Base-by-base conservation (phyloP, 2,797 vertebrate genomes). In the Molossus alvarezi region DNA sequence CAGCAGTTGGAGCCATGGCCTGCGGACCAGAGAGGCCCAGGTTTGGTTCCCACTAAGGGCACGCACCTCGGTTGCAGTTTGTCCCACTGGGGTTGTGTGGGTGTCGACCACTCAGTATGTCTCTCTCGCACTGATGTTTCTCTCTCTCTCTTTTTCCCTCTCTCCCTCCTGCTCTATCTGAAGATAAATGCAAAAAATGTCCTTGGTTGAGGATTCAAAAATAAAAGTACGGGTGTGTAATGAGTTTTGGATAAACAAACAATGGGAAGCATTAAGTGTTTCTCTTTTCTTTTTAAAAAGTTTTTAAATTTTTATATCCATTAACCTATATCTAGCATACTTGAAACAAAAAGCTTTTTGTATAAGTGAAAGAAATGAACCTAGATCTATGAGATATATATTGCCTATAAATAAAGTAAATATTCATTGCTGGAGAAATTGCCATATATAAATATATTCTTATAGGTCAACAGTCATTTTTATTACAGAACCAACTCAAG, bases 381-480 rank as follows among this genome's bases (percentile, higher is more conserved):
- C 45, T 87, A 89, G 12, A 81, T n/a, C 20, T 90, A 14, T 29
- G 13, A 57, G 73, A 21, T 77, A 33, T 17, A 29, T 25, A 41
- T 84, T 82, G n/a, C 51, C 75, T 67, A 27, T 73, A 84, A 88
- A 71, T 75, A 25, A 48, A 67, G 8, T 27, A 65, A 90, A 80
- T 55, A 90, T 73, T 76, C 15, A 64, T 88, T n/a, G 20, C 48
- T 69, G 8, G 33, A 62, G 29, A 48, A 86, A 84, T 58, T 45
- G 58, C 11, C 41, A 41, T 18, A 69, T 77, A 85, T 92, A 75
- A 33, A 48, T 89, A 60, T 88, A 37, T 91, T 86, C 17, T 76
- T 87, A 7, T 65, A 88, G 91, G 92, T 29, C 51, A 90, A 20
- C 48, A 41, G 27, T 37, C 15, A 84, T 33, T 55, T 73, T 45